phyloP scores from a whole-genome alignment of 2,113 vertebrate species.

The Dipodomys merriami region DNA sequence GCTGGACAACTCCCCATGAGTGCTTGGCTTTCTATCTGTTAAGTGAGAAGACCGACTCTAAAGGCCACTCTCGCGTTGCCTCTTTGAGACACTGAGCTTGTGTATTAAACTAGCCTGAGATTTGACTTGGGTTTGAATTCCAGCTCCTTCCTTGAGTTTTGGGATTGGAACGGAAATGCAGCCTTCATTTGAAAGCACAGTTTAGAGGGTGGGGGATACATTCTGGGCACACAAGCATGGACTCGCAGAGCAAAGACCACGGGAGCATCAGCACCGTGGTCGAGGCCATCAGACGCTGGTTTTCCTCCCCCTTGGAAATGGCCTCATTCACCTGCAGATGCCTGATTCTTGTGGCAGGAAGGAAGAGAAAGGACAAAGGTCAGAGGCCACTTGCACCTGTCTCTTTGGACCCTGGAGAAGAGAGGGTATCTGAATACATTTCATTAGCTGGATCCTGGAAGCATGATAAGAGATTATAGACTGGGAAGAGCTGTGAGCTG shows the following conservation, averaged over 20 bases:
- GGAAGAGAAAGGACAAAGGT: background rate
- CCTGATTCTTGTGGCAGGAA: background rate
- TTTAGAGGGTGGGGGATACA: background rate
- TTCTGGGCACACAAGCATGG: fast-evolving
- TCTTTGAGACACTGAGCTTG: too few relatives aligned
- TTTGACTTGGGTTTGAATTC: too few relatives aligned
- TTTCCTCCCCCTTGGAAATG: background rate
- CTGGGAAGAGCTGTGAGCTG: background rate
- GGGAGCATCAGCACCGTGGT: constrained; percentile 36
- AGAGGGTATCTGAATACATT: too few relatives aligned
- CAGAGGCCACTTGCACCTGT: background rate
- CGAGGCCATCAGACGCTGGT: background rate
- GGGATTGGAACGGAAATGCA: background rate
- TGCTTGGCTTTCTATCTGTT: background rate
- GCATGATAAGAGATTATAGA: background rate
- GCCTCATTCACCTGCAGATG: background rate
- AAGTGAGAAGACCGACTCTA: background rate
- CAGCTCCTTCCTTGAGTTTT: background rate
- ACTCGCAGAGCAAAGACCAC: background rate
- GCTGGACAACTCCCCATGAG: background rate
- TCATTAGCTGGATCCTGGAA: fast-evolving
- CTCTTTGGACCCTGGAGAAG: background rate
- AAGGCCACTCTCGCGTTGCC: too few relatives aligned
- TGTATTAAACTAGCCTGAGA: too few relatives aligned
- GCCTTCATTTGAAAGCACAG: background rate